phyloP scores from a whole-genome alignment of 2,113 vertebrate genomes.

The Cavia aperea region DNA sequence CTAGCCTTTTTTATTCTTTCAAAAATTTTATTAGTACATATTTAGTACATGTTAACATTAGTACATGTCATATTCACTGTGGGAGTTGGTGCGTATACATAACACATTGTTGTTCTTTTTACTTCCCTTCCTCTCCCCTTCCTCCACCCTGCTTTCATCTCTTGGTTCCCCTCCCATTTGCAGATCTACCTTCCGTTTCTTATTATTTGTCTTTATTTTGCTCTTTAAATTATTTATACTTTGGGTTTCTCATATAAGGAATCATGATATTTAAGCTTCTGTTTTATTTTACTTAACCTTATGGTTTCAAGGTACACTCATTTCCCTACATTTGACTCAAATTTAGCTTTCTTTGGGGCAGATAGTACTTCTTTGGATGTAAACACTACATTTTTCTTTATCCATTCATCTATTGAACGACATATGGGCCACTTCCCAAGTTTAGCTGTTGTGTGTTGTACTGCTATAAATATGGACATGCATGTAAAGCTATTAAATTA shows the following conservation, averaged over 20 bases:
- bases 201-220: not conserved
- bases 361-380: not conserved
- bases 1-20: not conserved
- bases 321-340: not conserved
- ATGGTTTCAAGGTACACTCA: not conserved
- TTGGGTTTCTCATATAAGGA: not conserved
- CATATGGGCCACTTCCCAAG: not conserved
- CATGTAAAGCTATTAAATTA: not conserved
- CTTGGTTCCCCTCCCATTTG: not conserved
- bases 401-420: not conserved
- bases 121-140: not conserved
- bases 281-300: not conserved
- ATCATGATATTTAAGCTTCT: not conserved
- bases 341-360: not conserved
- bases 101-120: not conserved
- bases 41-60: not conserved
- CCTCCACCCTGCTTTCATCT: not conserved
- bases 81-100: not conserved
- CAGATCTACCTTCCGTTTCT: not conserved
- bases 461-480: not conserved
- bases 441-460: not conserved
- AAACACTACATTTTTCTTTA: not conserved
- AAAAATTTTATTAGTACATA: not conserved
- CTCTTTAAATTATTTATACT: not conserved
- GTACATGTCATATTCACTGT: not conserved